These are phyloP conservation scores for Leptodactylus fallax DNA, from an alignment of 2,797 vertebrate species.

Conservation along the genomic window DNA sequence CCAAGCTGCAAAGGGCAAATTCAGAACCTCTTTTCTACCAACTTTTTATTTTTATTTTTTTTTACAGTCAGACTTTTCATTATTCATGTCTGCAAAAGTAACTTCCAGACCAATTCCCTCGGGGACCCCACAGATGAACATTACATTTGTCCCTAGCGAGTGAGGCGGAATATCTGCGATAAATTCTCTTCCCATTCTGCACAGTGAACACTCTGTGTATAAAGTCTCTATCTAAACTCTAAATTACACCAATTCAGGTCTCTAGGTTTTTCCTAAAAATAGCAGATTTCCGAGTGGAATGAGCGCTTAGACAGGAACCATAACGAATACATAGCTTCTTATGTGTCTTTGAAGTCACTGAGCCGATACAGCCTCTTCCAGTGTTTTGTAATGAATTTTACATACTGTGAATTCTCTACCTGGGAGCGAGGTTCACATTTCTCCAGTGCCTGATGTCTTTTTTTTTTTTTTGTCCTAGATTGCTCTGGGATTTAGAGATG, in stretches of 20 bases:
- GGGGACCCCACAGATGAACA: not conserved
- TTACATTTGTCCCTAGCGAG: not conserved
- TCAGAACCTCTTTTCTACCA: not conserved
- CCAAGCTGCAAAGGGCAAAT: not conserved
- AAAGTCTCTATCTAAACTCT: not conserved
- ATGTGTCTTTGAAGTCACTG: slow-evolving; percentile 28
- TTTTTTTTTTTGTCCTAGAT: slow-evolving; percentile 24
- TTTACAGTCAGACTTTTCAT: not conserved
- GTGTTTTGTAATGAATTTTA: slow-evolving; percentile 27
- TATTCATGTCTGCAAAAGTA: slow-evolving; percentile 15
- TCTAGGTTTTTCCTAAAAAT: slow-evolving; percentile 36
- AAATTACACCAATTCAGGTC: slow-evolving; percentile 27
- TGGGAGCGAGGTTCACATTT: not conserved
- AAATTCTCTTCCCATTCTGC: not conserved
- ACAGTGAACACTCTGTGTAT: not conserved
- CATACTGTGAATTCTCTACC: slow-evolving; percentile 18
- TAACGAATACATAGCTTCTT: not conserved
- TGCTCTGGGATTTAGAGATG: slow-evolving; percentile 33
- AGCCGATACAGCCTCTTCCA: slow-evolving; percentile 10
- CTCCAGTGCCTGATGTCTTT: not conserved
- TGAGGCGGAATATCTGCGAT: not conserved
- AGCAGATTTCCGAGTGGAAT: slow-evolving; percentile 10
- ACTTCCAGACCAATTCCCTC: not conserved
- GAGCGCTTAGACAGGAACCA: not conserved
- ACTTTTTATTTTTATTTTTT: not conserved